phyloP scores from a whole-genome alignment of 37 sponge, comb jelly and placozoan species.

The Tethya wilhelma region DNA sequence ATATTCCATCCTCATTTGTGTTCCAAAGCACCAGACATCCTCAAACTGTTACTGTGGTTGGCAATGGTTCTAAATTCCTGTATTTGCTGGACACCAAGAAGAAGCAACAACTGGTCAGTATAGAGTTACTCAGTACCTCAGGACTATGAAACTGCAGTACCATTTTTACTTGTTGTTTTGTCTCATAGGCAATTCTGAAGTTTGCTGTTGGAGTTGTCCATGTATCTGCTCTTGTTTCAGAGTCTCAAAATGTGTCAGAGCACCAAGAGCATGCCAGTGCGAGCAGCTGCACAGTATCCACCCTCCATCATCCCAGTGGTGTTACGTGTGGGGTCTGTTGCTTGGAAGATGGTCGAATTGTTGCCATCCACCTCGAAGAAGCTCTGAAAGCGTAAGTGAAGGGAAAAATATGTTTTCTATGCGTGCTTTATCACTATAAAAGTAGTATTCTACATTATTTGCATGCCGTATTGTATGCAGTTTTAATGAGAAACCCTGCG shows the following conservation, averaged over 20 bases:
- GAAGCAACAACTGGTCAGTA: neutral
- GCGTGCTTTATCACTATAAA: neutral
- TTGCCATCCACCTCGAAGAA: neutral
- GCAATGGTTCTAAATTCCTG: constrained; percentile 8
- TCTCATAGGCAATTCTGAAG: constrained; percentile 1
- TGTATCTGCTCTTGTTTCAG: neutral
- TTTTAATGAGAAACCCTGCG: neutral
- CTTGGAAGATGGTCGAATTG: constrained; percentile 3
- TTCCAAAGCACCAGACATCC: no score
- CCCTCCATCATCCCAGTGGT: no score
- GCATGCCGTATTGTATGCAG: neutral
- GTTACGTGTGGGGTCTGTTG: no score
- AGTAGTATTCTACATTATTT: neutral
- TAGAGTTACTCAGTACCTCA: neutral
- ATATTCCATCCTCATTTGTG: neutral
- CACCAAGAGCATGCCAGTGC: no score
- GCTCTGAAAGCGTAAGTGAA: neutral
- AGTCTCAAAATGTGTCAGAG: no score
- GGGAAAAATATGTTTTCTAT: neutral
- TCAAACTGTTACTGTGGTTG: constrained; percentile 15
- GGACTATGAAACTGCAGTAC: neutral
- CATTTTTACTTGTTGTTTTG: neutral
- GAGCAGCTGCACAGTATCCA: no score
- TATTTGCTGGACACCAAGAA: constrained; percentile 1
- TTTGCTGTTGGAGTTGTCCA: neutral